Base-by-base conservation (phyloP, 2,797 vertebrate species). In the Protosalanx chinensis region DNA sequence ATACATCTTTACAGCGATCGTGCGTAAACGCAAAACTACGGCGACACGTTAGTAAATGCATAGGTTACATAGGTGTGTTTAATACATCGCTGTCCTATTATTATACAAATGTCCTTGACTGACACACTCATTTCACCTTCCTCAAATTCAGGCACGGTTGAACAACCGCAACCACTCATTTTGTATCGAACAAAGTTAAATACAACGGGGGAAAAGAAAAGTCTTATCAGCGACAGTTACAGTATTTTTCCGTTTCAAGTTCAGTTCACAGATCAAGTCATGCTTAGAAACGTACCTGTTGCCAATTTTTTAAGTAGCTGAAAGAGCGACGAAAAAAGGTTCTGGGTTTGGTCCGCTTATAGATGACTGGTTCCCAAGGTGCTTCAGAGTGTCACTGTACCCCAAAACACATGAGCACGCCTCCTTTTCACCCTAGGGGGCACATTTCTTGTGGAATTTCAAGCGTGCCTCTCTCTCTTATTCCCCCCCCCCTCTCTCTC, bases 261-360 rank as follows among this genome's bases (percentile, higher is more conserved):
- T 60, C 33, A 60, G 32, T 32, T 16, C 18, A 56, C 27, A 3
- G 33, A n/a, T 3, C 35, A 27, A 51, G 37, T 37, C 63, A 84
- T 78, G 64, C 27, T 59, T 29, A 49, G 51, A 32, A 13, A 76
- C 73, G 81, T 85, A 86, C 86, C 86, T 86, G 84, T 78, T 75
- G 74, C 72, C 20, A 67, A 41, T 70, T 67, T 70, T 66, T 65
- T 65, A 49, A 20, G 64, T 72, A n/a, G 53, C 35, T 10, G 60
- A 62, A 67, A 65, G 59, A 68, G 57, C 72, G 46, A 64, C 58
- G 7, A 12, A 62, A 71, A 73, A 67, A 64, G 51, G 32, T 16
- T 49, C 23, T 27, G 70, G 61, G 58, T 32, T 65, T 68, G 72
- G 35, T 76, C 58, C 30, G 59, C 74, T 61, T 32, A 18, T 63